Percentiles rank a stretch among this genome's conserved stretches.
Conservation (phyloP, 2,888 invertebrate genomes). For the Mesorhabditis sp. region DNA sequence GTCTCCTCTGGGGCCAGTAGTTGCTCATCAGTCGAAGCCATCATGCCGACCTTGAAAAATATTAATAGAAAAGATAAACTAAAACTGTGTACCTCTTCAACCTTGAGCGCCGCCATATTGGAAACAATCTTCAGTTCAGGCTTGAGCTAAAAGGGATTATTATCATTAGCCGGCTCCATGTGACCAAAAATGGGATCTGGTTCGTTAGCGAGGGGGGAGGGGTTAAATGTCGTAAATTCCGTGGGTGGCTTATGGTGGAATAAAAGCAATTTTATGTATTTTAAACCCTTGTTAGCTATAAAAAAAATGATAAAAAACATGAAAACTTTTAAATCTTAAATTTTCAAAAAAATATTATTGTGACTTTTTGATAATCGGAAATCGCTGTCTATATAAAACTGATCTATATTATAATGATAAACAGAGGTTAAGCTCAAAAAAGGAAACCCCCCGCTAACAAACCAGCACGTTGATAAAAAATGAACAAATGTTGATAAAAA, state of each 20-base stretch:
- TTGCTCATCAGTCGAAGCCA: constrained; percentile 63
- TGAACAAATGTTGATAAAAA: neutral
- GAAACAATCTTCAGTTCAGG: constrained; percentile 85
- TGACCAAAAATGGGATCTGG: neutral
- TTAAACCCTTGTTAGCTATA: no score
- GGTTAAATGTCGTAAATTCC: neutral
- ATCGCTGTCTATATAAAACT: no score
- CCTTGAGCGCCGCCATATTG: constrained; percentile 81
- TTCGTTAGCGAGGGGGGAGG: neutral
- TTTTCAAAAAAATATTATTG: no score
- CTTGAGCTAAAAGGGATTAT: constrained; percentile 57
- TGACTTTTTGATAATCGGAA: no score
- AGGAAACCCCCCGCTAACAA: neutral
- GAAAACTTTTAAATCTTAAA: no score
- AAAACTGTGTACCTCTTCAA: constrained; percentile 72
- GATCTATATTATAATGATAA: no score
- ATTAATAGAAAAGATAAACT: neutral
- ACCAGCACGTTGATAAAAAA: neutral
- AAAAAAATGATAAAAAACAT: no score
- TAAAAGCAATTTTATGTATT: no score
- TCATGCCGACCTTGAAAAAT: constrained; percentile 72
- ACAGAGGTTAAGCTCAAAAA: no score
- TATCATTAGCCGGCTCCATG: no score
- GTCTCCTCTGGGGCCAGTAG: constrained; percentile 52
- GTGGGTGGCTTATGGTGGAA: no score